Evolutionary conservation across 2,888 invertebrate genomes (phyloP), one percentile per base, ranked within the genome.

Genomic region (Polydrusus cervinus): DNA sequence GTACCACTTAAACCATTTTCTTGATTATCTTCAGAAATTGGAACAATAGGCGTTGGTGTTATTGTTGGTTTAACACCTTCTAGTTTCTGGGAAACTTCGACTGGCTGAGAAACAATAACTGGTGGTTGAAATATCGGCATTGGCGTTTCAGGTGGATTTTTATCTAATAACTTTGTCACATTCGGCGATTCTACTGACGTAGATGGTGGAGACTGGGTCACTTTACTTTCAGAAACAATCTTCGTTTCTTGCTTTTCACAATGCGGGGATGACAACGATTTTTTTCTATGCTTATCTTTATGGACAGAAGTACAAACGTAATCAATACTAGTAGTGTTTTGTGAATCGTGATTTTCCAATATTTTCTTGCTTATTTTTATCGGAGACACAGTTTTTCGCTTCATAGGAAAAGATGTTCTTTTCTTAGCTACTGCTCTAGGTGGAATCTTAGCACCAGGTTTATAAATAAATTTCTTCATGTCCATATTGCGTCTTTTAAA

Each of bases 381-480:
- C 8, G 71, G 71, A 1, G 71, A 34, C 6, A 71, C 71, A 6
- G 47, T 71, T 55, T 57, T 71, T 43, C 49, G 47, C 30, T 20
- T 55, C 30, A 55, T n/a, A 10, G 70, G 62, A n/a, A 25, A 10
- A 14, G 55, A 14, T 6, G 67, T 67, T 57, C 47, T 69, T 34
- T 64, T 74, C 47, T 69, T 74, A 6, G 74, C 74, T 5, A 69
- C 60, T 8, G 25, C 40, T 38, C 43, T 67, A 13, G 20, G 14
- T 10, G 13, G 43, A 0, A 11, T n/a, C 6, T 34, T 43, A 18
- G 43, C 20, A 20, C 20, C n/a, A 16, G 67, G 45, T 14, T 55
- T 68, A 47, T 55, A 74, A 40, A 70, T 74, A 57, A 51, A 75
- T 47, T 53, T 25, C 10, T 16, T 66, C 75, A 75, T 75, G 38